Conservation (phyloP, 2,888 invertebrate genomes). For the Hofmannophila pseudospretella region DNA sequence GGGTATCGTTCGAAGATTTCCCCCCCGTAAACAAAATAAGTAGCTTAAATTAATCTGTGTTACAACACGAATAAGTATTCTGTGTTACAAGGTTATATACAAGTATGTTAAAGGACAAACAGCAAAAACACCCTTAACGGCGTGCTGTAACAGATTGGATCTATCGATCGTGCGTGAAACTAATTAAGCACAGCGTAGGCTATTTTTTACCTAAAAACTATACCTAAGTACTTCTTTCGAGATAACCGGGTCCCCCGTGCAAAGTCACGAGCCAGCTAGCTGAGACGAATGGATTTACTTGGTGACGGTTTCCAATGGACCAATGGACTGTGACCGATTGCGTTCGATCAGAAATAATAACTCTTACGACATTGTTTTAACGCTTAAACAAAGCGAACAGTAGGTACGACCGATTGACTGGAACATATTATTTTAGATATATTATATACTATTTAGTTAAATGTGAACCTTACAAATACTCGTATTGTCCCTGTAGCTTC, state of each 20-base stretch:
- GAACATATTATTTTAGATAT: neutral
- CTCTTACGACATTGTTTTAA: constrained; percentile 17
- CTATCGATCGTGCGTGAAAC: constrained; percentile 1
- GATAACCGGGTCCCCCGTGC: neutral
- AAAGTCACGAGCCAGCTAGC: constrained; percentile 15
- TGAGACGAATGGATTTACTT: constrained; percentile 51
- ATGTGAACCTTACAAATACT: too few species aligned
- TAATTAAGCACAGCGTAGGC: too few species aligned
- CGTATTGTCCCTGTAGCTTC: too few species aligned
- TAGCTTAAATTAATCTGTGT: too few species aligned
- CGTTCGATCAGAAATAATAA: constrained; percentile 41
- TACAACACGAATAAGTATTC: too few species aligned
- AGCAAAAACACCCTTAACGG: too few species aligned
- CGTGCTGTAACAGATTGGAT: neutral
- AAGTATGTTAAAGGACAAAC: too few species aligned
- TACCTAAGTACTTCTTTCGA: neutral
- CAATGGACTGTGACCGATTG: constrained; percentile 47
- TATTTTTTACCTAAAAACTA: neutral
- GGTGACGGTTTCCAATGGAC: constrained; percentile 44
- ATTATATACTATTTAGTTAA: too few species aligned
- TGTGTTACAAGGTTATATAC: too few species aligned
- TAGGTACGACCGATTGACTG: neutral
- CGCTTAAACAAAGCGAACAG: neutral
- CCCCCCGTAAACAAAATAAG: too few species aligned
- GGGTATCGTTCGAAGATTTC: too few species aligned